Evolutionary conservation across 2,113 vertebrate species (phyloP).

Genomic region (Epinephelus moara): DNA sequence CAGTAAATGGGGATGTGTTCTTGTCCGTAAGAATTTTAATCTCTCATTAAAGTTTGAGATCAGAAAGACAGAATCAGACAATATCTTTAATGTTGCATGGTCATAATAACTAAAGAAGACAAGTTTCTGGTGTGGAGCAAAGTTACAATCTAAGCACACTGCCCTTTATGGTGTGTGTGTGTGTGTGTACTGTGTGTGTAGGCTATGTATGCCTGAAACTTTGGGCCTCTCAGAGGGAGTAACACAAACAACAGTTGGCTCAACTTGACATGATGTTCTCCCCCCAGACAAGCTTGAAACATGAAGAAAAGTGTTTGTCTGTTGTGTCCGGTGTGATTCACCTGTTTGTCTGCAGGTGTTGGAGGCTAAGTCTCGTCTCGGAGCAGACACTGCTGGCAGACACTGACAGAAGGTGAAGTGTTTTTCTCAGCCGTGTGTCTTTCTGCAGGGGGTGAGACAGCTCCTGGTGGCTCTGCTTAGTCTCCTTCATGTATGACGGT

Average conservation of each 20-base stretch:
- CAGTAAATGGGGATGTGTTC: too few relatives aligned
- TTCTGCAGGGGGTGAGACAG: constrained; percentile 49
- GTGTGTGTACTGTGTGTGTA: background rate
- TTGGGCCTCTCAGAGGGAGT: background rate
- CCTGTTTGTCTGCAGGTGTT: constrained; percentile 15
- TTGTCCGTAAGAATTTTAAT: too few relatives aligned
- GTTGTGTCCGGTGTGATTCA: constrained; percentile 12
- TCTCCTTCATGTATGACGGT: constrained; percentile 43
- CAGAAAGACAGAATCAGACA: too few relatives aligned
- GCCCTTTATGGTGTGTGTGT: background rate
- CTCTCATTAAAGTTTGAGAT: too few relatives aligned
- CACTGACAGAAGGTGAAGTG: constrained; percentile 35
- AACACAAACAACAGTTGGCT: background rate
- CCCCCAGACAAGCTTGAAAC: background rate
- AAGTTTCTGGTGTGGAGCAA: background rate
- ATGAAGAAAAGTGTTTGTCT: constrained; percentile 18
- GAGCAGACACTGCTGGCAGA: constrained; percentile 32
- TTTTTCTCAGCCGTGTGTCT: constrained; percentile 36
- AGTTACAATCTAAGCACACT: background rate
- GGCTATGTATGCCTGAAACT: background rate
- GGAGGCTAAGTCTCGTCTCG: constrained; percentile 19
- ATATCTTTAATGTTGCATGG: too few relatives aligned
- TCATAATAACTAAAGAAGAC: background rate
- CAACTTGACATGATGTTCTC: background rate
- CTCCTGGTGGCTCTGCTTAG: constrained; percentile 54